Base-by-base conservation (phyloP, 2,888 invertebrate species). In the Cataglyphis cursor region DNA sequence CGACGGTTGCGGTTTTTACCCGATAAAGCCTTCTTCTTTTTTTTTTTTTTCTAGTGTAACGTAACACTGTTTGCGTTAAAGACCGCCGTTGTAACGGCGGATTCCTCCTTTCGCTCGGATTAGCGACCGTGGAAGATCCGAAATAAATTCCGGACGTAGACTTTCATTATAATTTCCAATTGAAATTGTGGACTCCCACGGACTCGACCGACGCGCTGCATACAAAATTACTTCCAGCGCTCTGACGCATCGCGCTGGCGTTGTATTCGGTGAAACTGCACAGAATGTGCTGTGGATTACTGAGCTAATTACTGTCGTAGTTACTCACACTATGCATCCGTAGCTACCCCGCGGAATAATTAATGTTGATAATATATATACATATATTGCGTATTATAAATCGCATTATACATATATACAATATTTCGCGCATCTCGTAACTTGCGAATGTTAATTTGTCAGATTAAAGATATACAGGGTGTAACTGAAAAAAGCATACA, bases 101-200 rank as follows among this genome's bases (percentile, higher is more conserved):
- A 65, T 76, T 74, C 44, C 10, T 35, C 10, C 61, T 62, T 74
- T 62, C 21, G 35, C 21, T 31, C 21, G 74, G 74, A 75, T 75
- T 75, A 75, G 62, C 74, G 48, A 62, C 10, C 62, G 48, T 41
- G 31, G 62, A 21, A 44, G 44, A 75, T 75, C 24, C 24, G 48
- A 75, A 75, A 75, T 75, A 75, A 75, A 75, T 64, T 76, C 64
- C 51, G 62, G 21, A 18, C 21, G 74, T 75, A 57, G 76, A 76
- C 66, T 76, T 76, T 65, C 76, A 76, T 76, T 76, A 76, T 76
- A 66, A 76, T 76, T 76, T 76, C 76, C 76, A 76, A 76, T 76
- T 76, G 76, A 76, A 76, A 76, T 76, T 66, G 76, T 66, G 76
- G 66, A 66, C 76, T 66, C 41, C 65, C 38, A 15, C 74, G 54